Conservation (phyloP, 2,797 vertebrate species). For the Xenopus petersii region DNA sequence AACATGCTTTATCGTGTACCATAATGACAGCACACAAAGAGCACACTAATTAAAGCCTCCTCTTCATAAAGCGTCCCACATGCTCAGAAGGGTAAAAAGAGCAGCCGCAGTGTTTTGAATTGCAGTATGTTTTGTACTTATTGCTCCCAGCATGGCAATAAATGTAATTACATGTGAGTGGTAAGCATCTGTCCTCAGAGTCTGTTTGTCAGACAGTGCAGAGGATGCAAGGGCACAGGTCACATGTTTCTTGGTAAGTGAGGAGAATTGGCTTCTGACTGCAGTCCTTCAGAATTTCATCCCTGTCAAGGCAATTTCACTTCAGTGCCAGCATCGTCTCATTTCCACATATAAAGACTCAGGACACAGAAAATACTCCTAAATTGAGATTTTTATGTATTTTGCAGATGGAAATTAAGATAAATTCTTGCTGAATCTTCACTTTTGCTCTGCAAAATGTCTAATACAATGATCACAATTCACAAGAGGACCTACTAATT, state of each 20-base stretch:
- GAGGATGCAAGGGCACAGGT: constrained; percentile 43
- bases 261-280: constrained; percentile 43
- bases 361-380: not conserved
- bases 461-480: too few species aligned
- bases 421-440: too few species aligned
- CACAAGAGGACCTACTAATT: too few species aligned
- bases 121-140: constrained; percentile 18
- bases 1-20: not conserved
- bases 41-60: constrained; percentile 8
- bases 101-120: constrained; percentile 10
- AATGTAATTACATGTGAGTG: constrained; percentile 45
- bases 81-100: constrained; percentile 11
- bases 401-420: too few species aligned
- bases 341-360: constrained; percentile 36
- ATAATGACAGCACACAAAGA: not conserved
- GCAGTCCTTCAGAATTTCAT: constrained; percentile 46
- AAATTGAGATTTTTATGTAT: not conserved
- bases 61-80: constrained; percentile 10
- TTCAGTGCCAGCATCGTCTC: constrained; percentile 50
- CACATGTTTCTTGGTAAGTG: constrained; percentile 46
- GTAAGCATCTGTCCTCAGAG: constrained; percentile 47
- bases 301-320: constrained; percentile 55
- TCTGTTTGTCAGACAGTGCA: constrained; percentile 39
- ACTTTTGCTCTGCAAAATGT: too few species aligned
- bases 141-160: constrained; percentile 32